Base-by-base conservation (phyloP, 2,888 invertebrate species). In the Congeria kusceri region DNA sequence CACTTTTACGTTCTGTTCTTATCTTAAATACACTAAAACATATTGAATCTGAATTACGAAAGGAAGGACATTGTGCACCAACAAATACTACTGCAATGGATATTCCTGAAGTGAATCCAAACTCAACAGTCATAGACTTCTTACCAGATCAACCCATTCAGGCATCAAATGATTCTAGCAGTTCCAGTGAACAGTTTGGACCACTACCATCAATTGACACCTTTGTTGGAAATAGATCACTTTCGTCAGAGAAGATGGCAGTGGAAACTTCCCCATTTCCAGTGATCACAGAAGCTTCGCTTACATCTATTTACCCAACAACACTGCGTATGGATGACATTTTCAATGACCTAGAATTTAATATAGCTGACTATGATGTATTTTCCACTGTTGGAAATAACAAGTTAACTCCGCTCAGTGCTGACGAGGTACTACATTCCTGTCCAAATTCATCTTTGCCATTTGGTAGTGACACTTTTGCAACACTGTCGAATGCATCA, bases 1-100 rank as follows among this genome's bases (percentile, higher is more conserved):
- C 97, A 80, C 94, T 98, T 77, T 95, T 97, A 89, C 96, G 97
- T 82, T 98, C 97, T 62, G 98, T 98, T 92, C 96, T 98, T 81
- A 98, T 98, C 91, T 97, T 97, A 95, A 98, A 98, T 94, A 98
- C 98, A 72, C 93, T 98, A 85, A 96, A 97, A 92, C 96, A 96
- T 93, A 96, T 98, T 91, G 98, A 98, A 94, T 95, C 96, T 71
- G 98, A 98, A 94, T 96, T 98, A 95, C 84, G 88, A 39, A 91
- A 92, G 72, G 95, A 95, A 84, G 95, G 94, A 39, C 89, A 94
- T 44, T 72, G 79, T 13, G 67, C 84, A 46, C 70, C 84, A 57
- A 80, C 79, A 20, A 75, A 78, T 29, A 77, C 76, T 27, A 80
- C 84, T 72, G 77, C 83, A 44, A 80, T 79, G 53, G 68, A 82